Percentiles rank a stretch among this genome's conserved stretches.
These are phyloP conservation scores for Gymnoscopelus braueri DNA, from an alignment of 2,797 vertebrate species.

Conservation along the genomic window DNA sequence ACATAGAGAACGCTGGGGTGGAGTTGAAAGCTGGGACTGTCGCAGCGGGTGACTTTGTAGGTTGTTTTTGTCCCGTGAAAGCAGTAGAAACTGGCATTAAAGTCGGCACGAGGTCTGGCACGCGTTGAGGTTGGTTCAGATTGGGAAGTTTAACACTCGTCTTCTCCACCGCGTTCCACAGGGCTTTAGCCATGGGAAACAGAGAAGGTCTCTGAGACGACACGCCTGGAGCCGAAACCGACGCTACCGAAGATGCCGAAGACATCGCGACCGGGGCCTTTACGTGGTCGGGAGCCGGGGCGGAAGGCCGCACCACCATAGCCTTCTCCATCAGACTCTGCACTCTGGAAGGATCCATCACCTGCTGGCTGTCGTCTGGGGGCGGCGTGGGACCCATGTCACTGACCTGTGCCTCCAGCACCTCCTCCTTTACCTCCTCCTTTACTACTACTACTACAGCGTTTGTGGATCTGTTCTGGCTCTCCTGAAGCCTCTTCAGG, in stretches of 20 bases:
- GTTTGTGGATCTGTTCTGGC: conserved; percentile 32
- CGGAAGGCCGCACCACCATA: conserved; percentile 58
- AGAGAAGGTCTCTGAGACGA: conserved; percentile 41
- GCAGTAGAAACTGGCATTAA: conserved; percentile 46
- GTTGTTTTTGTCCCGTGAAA: conserved; percentile 31
- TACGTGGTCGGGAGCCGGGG: conserved; percentile 21
- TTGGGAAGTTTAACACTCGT: conserved; percentile 38
- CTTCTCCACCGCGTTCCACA: conserved; percentile 59
- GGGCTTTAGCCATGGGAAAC: conserved; percentile 46
- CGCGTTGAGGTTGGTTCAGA: conserved; percentile 39
- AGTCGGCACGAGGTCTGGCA: conserved; percentile 45
- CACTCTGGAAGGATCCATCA: conserved; percentile 63
- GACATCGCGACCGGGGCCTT: conserved; percentile 20
- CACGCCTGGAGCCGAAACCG: conserved; percentile 37
- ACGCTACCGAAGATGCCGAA: conserved; percentile 10
- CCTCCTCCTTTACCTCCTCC: conserved; percentile 36
- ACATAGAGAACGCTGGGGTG: conserved; percentile 13
- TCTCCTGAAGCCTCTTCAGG: conserved; percentile 76
- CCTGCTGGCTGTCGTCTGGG: conserved; percentile 62
- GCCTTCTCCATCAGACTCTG: conserved; percentile 75
- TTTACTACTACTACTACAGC: conserved; percentile 16
- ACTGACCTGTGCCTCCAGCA: conserved; percentile 14
- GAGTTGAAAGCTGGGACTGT: conserved; percentile 7
- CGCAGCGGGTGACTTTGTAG: conserved; percentile 34
- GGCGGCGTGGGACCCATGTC: conserved; percentile 55